Base-by-base conservation (phyloP, 1,140 invertebrate genomes). In the Homarus americanus region DNA sequence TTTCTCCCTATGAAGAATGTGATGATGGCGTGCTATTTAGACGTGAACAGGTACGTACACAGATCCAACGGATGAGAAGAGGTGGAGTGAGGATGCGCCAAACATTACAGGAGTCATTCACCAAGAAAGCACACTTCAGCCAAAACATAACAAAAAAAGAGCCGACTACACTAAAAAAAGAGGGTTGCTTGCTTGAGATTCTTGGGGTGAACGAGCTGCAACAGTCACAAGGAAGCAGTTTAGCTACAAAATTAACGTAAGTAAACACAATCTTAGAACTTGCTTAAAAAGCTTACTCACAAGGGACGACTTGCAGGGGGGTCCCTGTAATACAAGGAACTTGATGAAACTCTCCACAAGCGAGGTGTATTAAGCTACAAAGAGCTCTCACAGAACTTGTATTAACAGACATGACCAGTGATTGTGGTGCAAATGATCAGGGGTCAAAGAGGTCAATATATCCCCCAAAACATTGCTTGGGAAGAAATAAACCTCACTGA, bases 221-320 rank as follows among this genome's bases (percentile, higher is more conserved):
- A 28, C 63, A 69, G n/a, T 32, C 63, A 69, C 63, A 69, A 69
- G 28, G n/a, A 69, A 69, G 63, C 63, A 69, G n/a, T 32, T 28
- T 69, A 69, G n/a, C n/a, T 69, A 69, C 63, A 69, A 32, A 69
- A 63, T 24, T 28, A 69, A 69, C 63, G 7, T 32, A 69, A 69
- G n/a, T 58, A 69, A 32, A 69, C 24, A 63, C 63, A 69, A 24
- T 69, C n/a, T 69, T 28, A 69, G 28, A 69, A 69, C 63, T 28
- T 69, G 63, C 28, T 69, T n/a, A 32, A 69, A 63, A 69, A 69
- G 63, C 63, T 69, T 69, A 69, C 63, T 69, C 63, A 69, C 63
- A 69, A 69, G 63, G 63, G 63, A 69, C 63, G 63, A 24, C n/a
- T 28, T 69, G 63, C 32, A 69, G 63, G 63, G 63, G 63, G 5